A percentile compares a stretch with the other conserved stretches of the same genome.
phyloP scores from a whole-genome alignment of 1,140 invertebrate genomes.

The Heliconius eleuchia region DNA sequence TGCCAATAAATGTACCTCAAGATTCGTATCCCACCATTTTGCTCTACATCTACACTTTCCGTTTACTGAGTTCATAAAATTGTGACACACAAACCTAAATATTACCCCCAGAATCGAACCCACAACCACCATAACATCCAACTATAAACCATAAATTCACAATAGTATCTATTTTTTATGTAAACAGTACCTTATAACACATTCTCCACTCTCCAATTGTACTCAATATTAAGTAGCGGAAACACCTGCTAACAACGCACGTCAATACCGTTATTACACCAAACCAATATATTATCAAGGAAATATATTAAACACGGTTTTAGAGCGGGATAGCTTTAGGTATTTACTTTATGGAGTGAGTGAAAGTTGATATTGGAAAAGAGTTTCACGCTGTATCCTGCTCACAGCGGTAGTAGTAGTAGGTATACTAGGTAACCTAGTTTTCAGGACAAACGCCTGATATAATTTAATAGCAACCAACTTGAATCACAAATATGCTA shows the following conservation, averaged over 20 bases:
- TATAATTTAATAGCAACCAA: no score
- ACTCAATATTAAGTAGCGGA: conserved; percentile 16
- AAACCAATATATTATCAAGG: background rate
- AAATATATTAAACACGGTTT: background rate
- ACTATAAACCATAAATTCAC: no score
- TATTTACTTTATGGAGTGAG: background rate
- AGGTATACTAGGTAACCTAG: background rate
- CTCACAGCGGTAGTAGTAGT: background rate
- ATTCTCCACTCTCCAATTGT: background rate
- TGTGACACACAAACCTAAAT: no score
- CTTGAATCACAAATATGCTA: background rate
- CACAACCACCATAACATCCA: no score
- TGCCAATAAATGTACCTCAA: no score
- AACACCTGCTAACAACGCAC: conserved; percentile 23
- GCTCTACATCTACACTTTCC: no score
- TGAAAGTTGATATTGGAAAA: background rate
- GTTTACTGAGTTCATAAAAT: no score
- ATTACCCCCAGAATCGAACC: no score
- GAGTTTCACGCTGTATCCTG: background rate
- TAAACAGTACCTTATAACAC: background rate
- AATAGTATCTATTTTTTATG: background rate
- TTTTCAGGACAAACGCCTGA: background rate
- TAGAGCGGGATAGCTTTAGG: background rate
- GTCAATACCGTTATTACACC: conserved; percentile 24
- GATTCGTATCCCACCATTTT: no score